These are phyloP conservation scores for Drosophila setifemur DNA, from an alignment of 1,140 invertebrate genomes.

Conservation along the genomic window DNA sequence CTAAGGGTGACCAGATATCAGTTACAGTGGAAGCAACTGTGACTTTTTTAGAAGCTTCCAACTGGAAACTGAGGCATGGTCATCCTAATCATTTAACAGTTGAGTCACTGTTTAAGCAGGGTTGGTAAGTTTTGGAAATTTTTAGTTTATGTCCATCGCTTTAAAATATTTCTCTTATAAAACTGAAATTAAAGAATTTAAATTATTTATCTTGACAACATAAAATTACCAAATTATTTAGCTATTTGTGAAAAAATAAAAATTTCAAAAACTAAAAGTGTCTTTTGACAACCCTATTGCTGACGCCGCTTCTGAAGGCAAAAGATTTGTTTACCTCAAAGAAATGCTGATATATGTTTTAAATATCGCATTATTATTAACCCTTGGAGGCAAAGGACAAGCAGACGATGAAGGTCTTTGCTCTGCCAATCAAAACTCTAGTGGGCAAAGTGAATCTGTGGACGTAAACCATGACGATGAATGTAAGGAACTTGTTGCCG, in stretches of 20 bases:
- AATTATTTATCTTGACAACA: neutral
- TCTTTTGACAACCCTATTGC: slow-evolving; percentile 7
- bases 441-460: neutral
- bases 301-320: neutral
- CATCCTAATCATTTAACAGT: neutral
- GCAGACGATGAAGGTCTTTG: slow-evolving; percentile 7
- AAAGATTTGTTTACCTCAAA: slow-evolving; percentile 29
- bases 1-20: neutral
- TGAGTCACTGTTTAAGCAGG: neutral
- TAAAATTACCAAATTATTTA: neutral
- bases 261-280: neutral
- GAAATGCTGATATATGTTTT: slow-evolving; percentile 41
- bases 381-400: neutral
- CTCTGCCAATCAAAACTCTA: neutral
- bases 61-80: neutral
- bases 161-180: too few species aligned
- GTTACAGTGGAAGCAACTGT: neutral
- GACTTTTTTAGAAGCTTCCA: neutral
- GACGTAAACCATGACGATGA: neutral
- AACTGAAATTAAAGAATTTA: too few species aligned
- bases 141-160: too few species aligned
- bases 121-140: neutral
- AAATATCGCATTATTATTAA: slow-evolving; percentile 27
- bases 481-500: slow-evolving; percentile 30
- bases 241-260: neutral